A percentile compares a stretch with the other conserved stretches of the same genome.
phyloP scores from a whole-genome alignment of 2,797 vertebrate species.

The Mustela erminea region DNA sequence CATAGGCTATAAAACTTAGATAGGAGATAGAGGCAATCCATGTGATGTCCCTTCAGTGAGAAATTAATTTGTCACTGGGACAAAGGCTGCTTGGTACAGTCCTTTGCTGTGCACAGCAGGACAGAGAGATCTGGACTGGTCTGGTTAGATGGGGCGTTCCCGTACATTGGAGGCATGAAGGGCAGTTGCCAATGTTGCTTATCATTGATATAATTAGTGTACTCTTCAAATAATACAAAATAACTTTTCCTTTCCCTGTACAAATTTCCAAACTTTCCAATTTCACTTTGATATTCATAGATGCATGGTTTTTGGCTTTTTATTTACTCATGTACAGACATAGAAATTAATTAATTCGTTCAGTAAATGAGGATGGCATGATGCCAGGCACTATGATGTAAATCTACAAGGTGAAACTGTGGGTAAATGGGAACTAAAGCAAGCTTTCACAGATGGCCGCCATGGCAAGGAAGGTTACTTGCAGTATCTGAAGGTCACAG shows the following conservation, averaged over 20 bases:
- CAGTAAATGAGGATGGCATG: neutral
- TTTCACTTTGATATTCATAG: neutral
- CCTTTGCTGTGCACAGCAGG: neutral
- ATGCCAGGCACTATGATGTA: neutral
- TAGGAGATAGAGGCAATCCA: neutral
- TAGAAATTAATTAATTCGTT: slow-evolving; percentile 16
- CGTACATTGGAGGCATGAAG: neutral
- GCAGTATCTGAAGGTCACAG: neutral
- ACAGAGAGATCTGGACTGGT: neutral
- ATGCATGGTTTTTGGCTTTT: neutral
- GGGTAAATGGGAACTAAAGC: neutral
- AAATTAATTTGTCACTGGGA: neutral
- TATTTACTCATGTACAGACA: neutral
- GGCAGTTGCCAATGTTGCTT: neutral
- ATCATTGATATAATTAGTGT: neutral
- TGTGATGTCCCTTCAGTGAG: neutral
- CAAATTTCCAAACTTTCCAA: neutral
- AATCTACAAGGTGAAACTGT: neutral
- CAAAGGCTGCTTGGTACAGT: neutral
- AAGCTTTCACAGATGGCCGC: neutral
- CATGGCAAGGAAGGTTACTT: neutral
- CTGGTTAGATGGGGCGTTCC: neutral
- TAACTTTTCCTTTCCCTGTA: neutral
- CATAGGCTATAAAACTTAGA: neutral
- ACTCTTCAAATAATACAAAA: neutral